Base-by-base conservation (phyloP, 2,113 vertebrate genomes). In the Sprattus sprattus region DNA sequence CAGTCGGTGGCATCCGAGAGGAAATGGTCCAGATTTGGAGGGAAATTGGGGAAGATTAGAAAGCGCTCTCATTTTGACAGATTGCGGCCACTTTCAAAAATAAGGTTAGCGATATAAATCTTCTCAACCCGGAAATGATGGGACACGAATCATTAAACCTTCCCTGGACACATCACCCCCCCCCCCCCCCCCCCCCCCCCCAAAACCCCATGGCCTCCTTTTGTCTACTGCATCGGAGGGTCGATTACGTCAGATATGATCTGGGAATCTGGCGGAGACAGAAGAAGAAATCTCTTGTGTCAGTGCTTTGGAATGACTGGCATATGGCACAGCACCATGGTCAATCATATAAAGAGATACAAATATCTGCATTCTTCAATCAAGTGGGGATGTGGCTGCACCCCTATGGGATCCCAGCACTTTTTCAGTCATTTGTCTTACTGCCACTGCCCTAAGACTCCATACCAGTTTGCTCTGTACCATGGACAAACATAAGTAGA, bases 71-170 rank as follows among this genome's bases (percentile, higher is more conserved):
- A 71, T 71, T 71, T 71, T 71, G 64, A 32, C 64, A 71, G 64
- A 71, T 71, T 71, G 64, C 8, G 6, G 8, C 64, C 64, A 71
- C 64, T 28, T 71, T 71, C 64, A 71, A 25, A 81, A 85, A 81
- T 67, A 82, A 87, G 46, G 45, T 71, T 52, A 46, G 54, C 67
- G 80, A 87, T 81, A 83, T 16, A 32, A 50, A 83, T 82, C 82
- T 50, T 52, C 45, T 83, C 25, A 83, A 54, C 82, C 50, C 64
- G 64, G 64, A 71, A 71, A 71, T 83, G 46, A 83, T 57, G 54
- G 47, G 47, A 25, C 22, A 39, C 6, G 47, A 54, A 28, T 52
- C 82, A 28, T 82, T 54, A 52, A 54, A 32, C 49, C 49, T 82
- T 82, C 28, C 7, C 64, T 71, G 25, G 25, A 13, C 64, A 71